Base-by-base conservation (phyloP, 2,888 invertebrate genomes). In the Colletes collaris region DNA sequence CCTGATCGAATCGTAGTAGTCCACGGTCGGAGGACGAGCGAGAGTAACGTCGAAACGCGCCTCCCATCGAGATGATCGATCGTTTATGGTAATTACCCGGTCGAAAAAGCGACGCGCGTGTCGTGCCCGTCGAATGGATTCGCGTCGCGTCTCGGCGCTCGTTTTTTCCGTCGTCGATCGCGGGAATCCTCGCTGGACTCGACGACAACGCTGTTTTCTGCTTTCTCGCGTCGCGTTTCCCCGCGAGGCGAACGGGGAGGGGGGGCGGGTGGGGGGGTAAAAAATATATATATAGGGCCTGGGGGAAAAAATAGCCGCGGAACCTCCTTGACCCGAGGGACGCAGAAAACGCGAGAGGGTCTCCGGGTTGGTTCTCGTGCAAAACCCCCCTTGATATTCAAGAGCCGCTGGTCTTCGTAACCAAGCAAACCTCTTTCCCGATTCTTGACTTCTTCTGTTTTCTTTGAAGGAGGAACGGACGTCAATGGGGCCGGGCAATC, bases 401-500 rank as follows among this genome's bases (percentile, higher is more conserved):
- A 65, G 78, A 70, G 69, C 40, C 50, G 52, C 58, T 16, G 52
- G 65, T 37, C 62, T 46, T 46, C 69, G 64, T 16, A 10, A 11
- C 35, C 53, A 7, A 27, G 71, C 64, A 53, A 52, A 68, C 68
- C 73, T 63, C 62, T 63, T 58, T 64, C 70, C 13, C 46, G 56
- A 53, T 78, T 58, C 60, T 69, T 46, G 44, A 8, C 44, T 58
- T 49, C 74, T 40, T 63, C 46, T n/a, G 37, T 49, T 52, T 56
- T 56, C 72, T 79, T 71, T 71, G 59, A 79, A 35, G 13, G 16
- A 8, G 27, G 56, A 11, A 46, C 56, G 60, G 49, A 53, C 68
- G 65, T 76, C 68, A 79, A 79, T 71, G 76, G 76, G 67, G 70
- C 35, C 44, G 76, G 49, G 73, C 78, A 80, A 82, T 84, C 73